Evolutionary conservation across 2,113 vertebrate species (phyloP).

Genomic region (Cynocephalus volans): DNA sequence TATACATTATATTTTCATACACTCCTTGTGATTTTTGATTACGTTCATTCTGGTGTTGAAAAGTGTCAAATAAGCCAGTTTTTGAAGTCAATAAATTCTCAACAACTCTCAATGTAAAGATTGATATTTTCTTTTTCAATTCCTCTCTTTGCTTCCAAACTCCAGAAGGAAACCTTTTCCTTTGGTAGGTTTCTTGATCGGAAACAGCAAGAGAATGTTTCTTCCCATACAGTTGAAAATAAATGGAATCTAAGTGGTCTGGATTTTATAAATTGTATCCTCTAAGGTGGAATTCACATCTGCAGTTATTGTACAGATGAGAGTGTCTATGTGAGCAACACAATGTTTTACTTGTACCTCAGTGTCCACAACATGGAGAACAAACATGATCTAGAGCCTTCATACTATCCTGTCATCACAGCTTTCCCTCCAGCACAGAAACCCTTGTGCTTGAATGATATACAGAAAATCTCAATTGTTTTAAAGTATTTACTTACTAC

Average conservation of each 20-base stretch:
- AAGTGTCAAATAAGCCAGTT: constrained; percentile 51
- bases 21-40: constrained; percentile 36
- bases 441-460: background rate
- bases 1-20: constrained; percentile 38
- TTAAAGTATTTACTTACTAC: background rate
- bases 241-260: background rate
- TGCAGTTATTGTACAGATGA: background rate
- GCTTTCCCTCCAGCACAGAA: background rate
- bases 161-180: background rate
- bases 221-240: constrained; percentile 12
- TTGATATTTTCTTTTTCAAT: background rate
- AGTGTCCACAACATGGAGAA: background rate
- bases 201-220: background rate
- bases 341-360: background rate
- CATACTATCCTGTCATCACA: background rate
- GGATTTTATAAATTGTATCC: background rate
- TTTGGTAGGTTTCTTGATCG: background rate
- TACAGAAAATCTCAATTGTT: constrained; percentile 23
- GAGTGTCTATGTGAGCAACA: background rate
- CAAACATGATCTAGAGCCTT: background rate
- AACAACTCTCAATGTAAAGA: background rate
- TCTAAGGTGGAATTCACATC: constrained; percentile 18
- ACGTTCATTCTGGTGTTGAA: constrained; percentile 28
- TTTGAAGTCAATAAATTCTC: constrained; percentile 37
- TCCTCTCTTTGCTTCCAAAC: background rate